Percentiles rank a stretch among this genome's conserved stretches.
These are phyloP conservation scores for Herpetotheres cachinnans DNA, from an alignment of 2,113 vertebrate species.

Conservation along the genomic window DNA sequence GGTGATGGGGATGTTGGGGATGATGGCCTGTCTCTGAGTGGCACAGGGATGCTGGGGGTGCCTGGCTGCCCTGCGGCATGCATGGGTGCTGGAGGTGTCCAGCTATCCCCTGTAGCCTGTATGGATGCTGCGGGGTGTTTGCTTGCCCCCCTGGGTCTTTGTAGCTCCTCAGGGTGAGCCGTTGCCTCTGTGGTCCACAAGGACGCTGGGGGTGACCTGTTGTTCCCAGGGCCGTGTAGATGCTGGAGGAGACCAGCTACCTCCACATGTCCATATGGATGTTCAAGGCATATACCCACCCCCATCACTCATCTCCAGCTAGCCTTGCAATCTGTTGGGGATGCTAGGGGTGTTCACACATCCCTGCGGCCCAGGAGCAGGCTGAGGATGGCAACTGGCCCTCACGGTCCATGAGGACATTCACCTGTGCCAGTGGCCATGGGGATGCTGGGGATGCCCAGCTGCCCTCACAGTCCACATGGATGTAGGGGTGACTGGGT, in stretches of 20 bases:
- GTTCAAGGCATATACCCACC: not conserved
- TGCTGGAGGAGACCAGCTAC: not conserved
- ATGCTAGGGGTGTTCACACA: not conserved
- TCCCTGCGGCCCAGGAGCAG: not conserved
- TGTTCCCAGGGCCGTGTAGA: not conserved
- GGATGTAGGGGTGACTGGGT: not conserved
- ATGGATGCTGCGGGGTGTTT: not conserved
- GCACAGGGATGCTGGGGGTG: not conserved
- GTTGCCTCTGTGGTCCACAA: rapidly evolving
- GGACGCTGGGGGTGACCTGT: not conserved
- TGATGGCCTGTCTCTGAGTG: not conserved
- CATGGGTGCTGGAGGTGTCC: not conserved
- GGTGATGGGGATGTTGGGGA: not conserved
- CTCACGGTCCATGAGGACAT: rapidly evolving
- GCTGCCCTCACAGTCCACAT: rapidly evolving
- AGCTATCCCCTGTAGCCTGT: not conserved
- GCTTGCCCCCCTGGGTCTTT: not conserved
- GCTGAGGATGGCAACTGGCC: not conserved
- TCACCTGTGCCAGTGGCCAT: not conserved
- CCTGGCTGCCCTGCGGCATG: not conserved
- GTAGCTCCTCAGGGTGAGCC: rapidly evolving
- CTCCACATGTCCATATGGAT: rapidly evolving
- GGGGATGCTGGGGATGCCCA: not conserved
- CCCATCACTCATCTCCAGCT: not conserved
- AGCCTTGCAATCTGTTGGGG: not conserved